Conservation (phyloP, 92 coral and sea anemone species). For the Pocillopora meandrina region DNA sequence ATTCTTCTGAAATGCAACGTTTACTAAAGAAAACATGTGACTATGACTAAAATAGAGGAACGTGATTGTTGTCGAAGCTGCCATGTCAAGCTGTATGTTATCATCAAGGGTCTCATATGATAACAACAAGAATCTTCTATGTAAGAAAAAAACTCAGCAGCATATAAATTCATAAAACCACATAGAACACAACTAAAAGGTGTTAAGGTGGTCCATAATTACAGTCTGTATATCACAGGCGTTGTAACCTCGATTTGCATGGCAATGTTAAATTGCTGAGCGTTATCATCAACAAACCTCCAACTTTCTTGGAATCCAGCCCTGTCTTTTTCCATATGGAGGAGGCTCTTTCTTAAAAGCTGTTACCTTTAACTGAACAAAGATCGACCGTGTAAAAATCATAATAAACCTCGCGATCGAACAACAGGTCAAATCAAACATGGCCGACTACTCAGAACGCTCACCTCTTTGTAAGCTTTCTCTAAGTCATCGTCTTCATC, state of each 20-base stretch:
- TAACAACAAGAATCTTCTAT: too few species aligned
- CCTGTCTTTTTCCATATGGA: constrained; percentile 92
- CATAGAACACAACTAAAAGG: too few species aligned
- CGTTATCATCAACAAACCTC: constrained; percentile 59
- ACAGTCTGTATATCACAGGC: background rate
- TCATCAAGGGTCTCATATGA: too few species aligned
- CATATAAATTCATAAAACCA: too few species aligned
- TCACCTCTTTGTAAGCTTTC: constrained; percentile 78
- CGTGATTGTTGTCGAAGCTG: background rate
- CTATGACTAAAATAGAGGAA: background rate
- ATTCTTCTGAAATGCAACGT: too few species aligned
- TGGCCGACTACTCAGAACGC: constrained; percentile 43
- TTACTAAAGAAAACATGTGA: background rate
- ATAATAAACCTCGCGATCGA: constrained; percentile 11
- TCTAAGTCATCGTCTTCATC: constrained; percentile 89
- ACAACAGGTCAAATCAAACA: constrained; percentile 29
- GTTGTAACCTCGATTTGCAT: too few species aligned
- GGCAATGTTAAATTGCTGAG: too few species aligned
- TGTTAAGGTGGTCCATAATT: background rate
- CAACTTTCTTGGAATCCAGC: constrained; percentile 93
- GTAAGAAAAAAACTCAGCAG: too few species aligned
- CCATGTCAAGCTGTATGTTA: background rate
- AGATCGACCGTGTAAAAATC: background rate
- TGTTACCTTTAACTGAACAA: constrained; percentile 63
- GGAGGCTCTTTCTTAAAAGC: constrained; percentile 89